Conservation (phyloP, 2,888 invertebrate genomes). For the Antheraea yamamai region DNA sequence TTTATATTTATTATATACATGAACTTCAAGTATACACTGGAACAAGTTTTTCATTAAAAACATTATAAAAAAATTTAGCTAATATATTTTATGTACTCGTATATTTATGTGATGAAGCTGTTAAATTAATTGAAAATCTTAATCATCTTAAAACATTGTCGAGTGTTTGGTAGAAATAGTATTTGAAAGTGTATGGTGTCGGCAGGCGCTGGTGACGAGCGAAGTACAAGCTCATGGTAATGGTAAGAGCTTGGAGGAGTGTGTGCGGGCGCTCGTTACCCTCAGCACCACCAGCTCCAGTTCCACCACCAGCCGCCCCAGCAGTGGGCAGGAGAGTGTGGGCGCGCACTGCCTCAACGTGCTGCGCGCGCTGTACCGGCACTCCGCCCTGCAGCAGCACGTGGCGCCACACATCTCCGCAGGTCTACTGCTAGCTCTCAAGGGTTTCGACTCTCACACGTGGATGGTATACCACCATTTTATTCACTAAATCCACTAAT, state of each 20-base stretch:
- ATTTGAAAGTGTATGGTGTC: neutral
- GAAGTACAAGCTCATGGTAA: constrained; percentile 84
- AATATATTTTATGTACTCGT: too few relatives aligned
- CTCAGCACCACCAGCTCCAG: constrained; percentile 61
- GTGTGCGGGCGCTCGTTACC: constrained; percentile 80
- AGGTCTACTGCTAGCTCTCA: constrained; percentile 87
- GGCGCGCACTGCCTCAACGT: constrained; percentile 92
- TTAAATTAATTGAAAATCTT: too few relatives aligned
- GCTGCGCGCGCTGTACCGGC: constrained; percentile 88
- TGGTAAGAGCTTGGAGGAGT: constrained; percentile 80
- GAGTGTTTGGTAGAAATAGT: neutral
- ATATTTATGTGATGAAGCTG: too few relatives aligned
- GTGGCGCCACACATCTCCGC: constrained; percentile 83
- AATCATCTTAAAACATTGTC: neutral
- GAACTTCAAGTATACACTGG: too few relatives aligned
- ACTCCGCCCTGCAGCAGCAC: constrained; percentile 87
- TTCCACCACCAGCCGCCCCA: neutral
- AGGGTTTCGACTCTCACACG: constrained; percentile 86
- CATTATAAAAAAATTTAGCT: too few relatives aligned
- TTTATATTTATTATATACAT: too few relatives aligned
- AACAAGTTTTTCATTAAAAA: too few relatives aligned
- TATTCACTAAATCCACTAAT: too few relatives aligned
- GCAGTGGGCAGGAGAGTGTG: constrained; percentile 41
- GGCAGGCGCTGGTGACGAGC: constrained; percentile 88
- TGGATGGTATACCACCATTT: constrained; percentile 85